Percentiles rank a stretch among this genome's conserved stretches.
Conservation (phyloP, 2,888 invertebrate genomes). For the Lasioglossum zephyrum region DNA sequence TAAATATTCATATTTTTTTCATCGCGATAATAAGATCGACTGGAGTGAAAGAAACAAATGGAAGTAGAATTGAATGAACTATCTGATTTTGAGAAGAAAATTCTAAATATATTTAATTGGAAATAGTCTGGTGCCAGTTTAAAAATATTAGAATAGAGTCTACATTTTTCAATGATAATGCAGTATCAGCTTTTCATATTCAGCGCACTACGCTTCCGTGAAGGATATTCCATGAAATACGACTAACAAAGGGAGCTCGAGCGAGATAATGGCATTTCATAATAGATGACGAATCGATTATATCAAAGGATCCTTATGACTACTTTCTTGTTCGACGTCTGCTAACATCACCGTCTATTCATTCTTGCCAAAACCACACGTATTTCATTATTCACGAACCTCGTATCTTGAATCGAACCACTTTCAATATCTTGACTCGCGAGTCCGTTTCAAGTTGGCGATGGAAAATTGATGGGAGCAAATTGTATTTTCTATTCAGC, state of each 20-base stretch:
- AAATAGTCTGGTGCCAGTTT: not conserved
- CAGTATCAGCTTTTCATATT: not conserved
- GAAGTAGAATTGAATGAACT: not conserved
- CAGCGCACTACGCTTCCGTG: not conserved
- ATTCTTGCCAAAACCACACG: not conserved
- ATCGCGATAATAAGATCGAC: not conserved
- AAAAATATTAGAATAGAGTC: not conserved
- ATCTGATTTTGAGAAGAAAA: not conserved
- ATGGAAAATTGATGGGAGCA: not conserved
- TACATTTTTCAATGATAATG: not conserved
- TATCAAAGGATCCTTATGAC: not conserved
- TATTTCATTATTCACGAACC: slow-evolving; percentile 27
- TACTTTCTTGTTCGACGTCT: slow-evolving; percentile 9
- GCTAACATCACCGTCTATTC: slow-evolving; percentile 19
- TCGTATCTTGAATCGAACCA: slow-evolving; percentile 24
- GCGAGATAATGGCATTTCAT: slow-evolving; percentile 48
- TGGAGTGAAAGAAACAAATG: not conserved
- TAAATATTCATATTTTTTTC: not conserved
- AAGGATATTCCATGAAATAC: not conserved
- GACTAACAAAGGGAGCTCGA: not conserved
- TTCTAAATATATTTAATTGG: not conserved
- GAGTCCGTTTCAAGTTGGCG: not conserved
- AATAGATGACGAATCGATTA: slow-evolving; percentile 66
- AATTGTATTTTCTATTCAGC: not conserved
- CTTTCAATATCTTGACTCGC: slow-evolving; percentile 4